phyloP scores from a whole-genome alignment of 2,113 vertebrate species.

The Panthera leo region DNA sequence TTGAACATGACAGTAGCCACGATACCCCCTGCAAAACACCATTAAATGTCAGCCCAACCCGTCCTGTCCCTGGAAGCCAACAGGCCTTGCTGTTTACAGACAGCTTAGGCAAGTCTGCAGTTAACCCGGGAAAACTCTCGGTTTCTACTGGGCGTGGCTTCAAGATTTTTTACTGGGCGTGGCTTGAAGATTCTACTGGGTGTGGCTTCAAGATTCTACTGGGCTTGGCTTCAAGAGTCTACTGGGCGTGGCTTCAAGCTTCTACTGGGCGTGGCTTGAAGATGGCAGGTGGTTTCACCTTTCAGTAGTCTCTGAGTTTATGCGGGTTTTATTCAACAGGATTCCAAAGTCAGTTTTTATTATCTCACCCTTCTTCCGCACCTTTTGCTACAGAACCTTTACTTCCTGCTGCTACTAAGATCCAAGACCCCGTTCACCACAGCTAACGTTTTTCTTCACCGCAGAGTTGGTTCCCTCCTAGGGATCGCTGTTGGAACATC shows the following conservation, averaged over 20 bases:
- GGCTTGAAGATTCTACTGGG: neutral
- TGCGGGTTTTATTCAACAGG: neutral
- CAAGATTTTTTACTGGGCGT: neutral
- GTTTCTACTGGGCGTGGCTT: neutral
- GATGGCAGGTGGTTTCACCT: neutral
- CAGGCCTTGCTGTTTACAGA: neutral
- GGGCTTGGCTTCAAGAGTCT: too few relatives aligned
- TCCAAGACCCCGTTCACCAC: fast-evolving
- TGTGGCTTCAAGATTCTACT: neutral
- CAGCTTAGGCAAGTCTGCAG: too few relatives aligned
- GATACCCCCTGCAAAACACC: neutral
- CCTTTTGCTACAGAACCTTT: neutral
- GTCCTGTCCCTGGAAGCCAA: neutral
- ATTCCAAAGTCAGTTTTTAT: neutral
- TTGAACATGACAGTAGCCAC: fast-evolving
- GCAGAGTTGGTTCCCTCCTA: fast-evolving
- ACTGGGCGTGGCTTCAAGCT: neutral
- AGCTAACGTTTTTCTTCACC: neutral
- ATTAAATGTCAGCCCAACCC: neutral
- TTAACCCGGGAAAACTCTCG: neutral
- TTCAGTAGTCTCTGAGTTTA: neutral
- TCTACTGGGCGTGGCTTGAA: neutral
- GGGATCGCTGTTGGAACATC: neutral
- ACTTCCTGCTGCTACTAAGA: neutral
- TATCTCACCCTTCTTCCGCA: neutral